A percentile compares a stretch with the other conserved stretches of the same genome.
phyloP scores from a whole-genome alignment of 2,888 invertebrate genomes.

The Tachina lurida region DNA sequence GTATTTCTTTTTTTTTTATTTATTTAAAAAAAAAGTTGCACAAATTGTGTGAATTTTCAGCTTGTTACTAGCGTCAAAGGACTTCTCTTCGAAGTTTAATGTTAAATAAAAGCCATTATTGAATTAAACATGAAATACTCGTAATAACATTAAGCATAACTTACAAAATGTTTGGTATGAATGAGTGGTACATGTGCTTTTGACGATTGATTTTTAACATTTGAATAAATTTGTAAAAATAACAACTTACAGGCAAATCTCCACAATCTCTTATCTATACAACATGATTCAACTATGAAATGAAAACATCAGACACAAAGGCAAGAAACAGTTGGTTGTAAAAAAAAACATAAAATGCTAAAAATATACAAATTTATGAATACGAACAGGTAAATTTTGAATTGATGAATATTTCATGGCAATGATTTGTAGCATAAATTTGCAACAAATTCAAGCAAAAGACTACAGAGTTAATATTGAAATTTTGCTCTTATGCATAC shows the following conservation, averaged over 20 bases:
- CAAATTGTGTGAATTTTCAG: constrained; percentile 22
- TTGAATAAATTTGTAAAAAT: constrained; percentile 63
- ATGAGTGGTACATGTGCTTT: constrained; percentile 3
- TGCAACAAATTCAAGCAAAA: constrained; percentile 36
- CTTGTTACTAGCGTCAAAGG: background rate
- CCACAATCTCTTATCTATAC: constrained; percentile 24
- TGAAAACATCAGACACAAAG: constrained; percentile 32
- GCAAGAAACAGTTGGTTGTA: background rate
- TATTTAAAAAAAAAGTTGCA: constrained; percentile 27
- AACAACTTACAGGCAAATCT: constrained; percentile 34
- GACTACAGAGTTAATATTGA: background rate
- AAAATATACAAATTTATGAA: constrained; percentile 43
- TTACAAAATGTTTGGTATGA: background rate
- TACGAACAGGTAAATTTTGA: constrained; percentile 73
- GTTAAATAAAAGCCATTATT: constrained; percentile 17
- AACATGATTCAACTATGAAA: constrained; percentile 27
- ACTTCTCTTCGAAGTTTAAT: background rate
- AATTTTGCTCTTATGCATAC: background rate
- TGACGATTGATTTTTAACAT: constrained; percentile 58
- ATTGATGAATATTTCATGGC: constrained; percentile 77
- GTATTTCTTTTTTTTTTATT: background rate
- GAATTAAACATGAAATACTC: constrained; percentile 16
- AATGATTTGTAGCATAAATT: constrained; percentile 73
- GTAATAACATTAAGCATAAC: background rate
- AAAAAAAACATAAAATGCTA: background rate